phyloP scores from a whole-genome alignment of 2,888 invertebrate species.

The Drosophila infuscata region DNA sequence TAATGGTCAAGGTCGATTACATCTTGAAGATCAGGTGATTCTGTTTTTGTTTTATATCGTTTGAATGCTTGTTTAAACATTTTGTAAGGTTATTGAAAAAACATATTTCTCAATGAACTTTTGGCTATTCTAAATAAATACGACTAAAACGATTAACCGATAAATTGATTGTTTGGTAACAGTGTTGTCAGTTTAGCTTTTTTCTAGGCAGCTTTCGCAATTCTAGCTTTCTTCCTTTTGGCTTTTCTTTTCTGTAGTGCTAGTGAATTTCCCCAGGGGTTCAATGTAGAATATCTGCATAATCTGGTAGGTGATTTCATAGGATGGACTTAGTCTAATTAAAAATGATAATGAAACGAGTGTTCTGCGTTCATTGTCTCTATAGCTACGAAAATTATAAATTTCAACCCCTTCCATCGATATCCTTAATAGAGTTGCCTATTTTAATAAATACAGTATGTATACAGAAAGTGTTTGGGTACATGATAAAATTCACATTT shows the following conservation, averaged over 20 bases:
- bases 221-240: background rate
- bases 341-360: too few relatives aligned
- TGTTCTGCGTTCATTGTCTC: too few relatives aligned
- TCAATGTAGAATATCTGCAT: too few relatives aligned
- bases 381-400: too few relatives aligned
- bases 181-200: background rate
- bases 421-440: too few relatives aligned
- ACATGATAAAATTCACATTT: too few relatives aligned
- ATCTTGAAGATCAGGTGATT: conserved; percentile 87
- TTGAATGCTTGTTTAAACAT: conserved; percentile 91
- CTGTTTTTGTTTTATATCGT: conserved; percentile 90
- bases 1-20: conserved; percentile 87
- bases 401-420: too few relatives aligned
- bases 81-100: background rate
- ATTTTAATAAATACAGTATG: too few relatives aligned
- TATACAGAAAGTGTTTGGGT: too few relatives aligned
- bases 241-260: background rate
- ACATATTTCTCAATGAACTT: background rate
- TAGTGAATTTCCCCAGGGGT: too few relatives aligned
- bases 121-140: background rate
- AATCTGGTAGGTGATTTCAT: too few relatives aligned
- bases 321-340: too few relatives aligned
- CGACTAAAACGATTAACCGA: background rate
- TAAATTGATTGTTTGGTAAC: background rate
- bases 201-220: background rate